phyloP scores from a whole-genome alignment of 1,140 invertebrate genomes.

The Hetaerina americana region DNA sequence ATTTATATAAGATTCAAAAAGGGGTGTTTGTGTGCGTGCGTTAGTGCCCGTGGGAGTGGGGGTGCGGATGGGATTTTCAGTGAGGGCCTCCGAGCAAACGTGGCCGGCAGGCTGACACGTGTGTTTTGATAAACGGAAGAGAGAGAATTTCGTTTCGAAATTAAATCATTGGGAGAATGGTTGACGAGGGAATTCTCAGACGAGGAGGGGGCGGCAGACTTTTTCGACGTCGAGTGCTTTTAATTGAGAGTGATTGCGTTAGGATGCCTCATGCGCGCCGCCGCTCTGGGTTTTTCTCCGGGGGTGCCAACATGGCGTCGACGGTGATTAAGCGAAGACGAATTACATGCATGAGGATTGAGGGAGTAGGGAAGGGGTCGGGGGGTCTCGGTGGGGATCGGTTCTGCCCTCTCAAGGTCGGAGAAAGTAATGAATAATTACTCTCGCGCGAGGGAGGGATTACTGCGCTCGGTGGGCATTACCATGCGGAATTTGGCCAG shows the following conservation, averaged over 20 bases:
- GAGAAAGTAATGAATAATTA: too few relatives aligned
- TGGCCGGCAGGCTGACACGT: background rate
- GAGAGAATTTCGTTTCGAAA: background rate
- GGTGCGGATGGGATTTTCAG: background rate
- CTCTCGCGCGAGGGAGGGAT: too few relatives aligned
- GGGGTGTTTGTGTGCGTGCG: too few relatives aligned
- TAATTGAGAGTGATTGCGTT: background rate
- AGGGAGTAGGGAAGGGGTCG: too few relatives aligned
- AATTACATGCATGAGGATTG: too few relatives aligned
- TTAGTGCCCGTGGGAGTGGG: too few relatives aligned
- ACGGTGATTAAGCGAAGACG: background rate
- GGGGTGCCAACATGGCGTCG: too few relatives aligned
- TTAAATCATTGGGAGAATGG: background rate
- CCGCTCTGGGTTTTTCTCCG: background rate
- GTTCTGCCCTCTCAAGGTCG: too few relatives aligned
- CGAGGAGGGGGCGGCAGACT: background rate
- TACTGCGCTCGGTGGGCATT: too few relatives aligned
- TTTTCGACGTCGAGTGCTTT: background rate
- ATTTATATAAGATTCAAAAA: slow-evolving; percentile 1
- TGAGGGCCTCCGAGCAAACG: background rate
- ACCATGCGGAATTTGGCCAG: too few relatives aligned
- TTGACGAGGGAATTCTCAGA: background rate
- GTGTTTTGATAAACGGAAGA: background rate
- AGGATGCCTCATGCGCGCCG: background rate
- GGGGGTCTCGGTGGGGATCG: too few relatives aligned